Conservation (phyloP, 1,140 invertebrate species). For the Brachionus rubens region DNA sequence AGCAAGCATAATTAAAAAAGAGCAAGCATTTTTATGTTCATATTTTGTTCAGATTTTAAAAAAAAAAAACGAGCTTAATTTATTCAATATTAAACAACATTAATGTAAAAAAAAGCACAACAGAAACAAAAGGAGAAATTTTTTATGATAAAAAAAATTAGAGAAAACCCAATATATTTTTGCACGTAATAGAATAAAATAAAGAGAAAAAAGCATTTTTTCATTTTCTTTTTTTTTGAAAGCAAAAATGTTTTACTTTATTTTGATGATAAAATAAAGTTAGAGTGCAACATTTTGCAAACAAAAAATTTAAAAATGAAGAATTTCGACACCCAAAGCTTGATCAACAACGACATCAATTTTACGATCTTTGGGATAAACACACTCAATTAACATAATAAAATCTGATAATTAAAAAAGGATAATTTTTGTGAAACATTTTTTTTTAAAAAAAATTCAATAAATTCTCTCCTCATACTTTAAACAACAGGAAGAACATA, state of each 20-base stretch:
- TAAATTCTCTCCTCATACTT: background rate
- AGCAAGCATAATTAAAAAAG: too few species aligned
- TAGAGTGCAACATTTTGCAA: too few species aligned
- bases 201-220: too few species aligned
- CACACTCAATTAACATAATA: slow-evolving; percentile 41
- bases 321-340: background rate
- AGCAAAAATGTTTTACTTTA: slow-evolving; percentile 28
- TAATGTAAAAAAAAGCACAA: background rate
- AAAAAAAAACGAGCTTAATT: background rate
- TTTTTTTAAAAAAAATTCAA: background rate
- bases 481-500: background rate
- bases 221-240: background rate
- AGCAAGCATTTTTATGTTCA: slow-evolving; percentile 14
- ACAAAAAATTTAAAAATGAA: too few species aligned
- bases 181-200: slow-evolving; percentile 40
- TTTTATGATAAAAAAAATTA: slow-evolving; percentile 30
- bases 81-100: slow-evolving; percentile 15
- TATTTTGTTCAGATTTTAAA: background rate
- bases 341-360: background rate
- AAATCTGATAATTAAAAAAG: slow-evolving; percentile 15
- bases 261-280: too few species aligned
- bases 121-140: slow-evolving; percentile 4
- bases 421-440: background rate
- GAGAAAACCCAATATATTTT: slow-evolving; percentile 33
- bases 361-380: background rate